phyloP scores from a whole-genome alignment of 2,797 vertebrate species.

The Brachyrhaphis roseni region DNA sequence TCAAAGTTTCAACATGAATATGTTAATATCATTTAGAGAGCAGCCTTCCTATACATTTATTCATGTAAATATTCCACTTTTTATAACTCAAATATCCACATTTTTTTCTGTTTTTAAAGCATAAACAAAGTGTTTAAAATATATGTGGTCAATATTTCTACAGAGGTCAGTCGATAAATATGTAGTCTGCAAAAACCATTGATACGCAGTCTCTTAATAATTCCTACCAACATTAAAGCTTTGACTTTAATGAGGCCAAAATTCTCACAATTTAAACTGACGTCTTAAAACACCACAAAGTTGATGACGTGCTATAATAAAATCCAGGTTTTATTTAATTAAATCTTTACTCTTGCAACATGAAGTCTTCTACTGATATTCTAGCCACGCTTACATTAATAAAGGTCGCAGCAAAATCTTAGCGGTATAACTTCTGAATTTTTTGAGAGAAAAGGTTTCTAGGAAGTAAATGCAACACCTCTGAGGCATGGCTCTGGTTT shows the following conservation, averaged over 20 bases:
- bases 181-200: not conserved
- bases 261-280: not conserved
- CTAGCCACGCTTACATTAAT: not conserved
- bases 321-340: not conserved
- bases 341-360: not conserved
- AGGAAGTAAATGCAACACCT: not conserved
- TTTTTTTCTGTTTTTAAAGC: not conserved
- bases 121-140: not conserved
- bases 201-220: not conserved
- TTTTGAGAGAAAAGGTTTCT: too few relatives aligned
- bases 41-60: not conserved
- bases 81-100: not conserved
- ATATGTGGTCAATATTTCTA: not conserved
- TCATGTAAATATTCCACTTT: not conserved
- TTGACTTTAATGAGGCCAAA: not conserved
- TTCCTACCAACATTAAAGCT: not conserved
- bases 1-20: not conserved
- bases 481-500: not conserved
- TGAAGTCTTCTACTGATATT: not conserved
- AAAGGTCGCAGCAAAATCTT: not conserved
- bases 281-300: not conserved
- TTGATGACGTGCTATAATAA: not conserved
- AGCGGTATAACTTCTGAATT: not conserved
- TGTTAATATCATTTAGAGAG: not conserved
- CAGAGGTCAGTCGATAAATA: not conserved